Percentiles rank a stretch among this genome's conserved stretches.
Conservation (phyloP, 2,113 vertebrate genomes). For the Phylloscopus whistleri region DNA sequence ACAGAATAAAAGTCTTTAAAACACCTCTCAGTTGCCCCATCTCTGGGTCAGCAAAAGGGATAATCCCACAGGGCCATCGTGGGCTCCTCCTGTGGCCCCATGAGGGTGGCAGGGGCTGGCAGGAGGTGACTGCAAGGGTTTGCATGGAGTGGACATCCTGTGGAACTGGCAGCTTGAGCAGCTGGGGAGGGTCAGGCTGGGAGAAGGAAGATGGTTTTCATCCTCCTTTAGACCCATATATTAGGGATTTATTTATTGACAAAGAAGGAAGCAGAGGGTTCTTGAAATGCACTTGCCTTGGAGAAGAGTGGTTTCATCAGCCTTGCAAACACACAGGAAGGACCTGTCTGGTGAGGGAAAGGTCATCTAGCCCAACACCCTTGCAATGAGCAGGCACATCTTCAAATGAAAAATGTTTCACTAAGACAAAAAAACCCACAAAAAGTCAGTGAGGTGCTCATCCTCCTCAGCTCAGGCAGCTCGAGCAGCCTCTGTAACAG, state of each 20-base stretch:
- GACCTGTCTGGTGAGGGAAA: too few species aligned
- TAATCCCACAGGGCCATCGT: accelerated
- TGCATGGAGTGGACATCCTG: accelerated
- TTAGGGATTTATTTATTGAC: neutral
- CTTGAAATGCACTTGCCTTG: neutral
- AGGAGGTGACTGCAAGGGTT: neutral
- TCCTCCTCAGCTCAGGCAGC: neutral
- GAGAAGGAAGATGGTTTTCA: neutral
- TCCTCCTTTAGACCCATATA: neutral
- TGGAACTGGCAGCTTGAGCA: neutral
- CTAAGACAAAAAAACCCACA: neutral
- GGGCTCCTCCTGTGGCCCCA: neutral
- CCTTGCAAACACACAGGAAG: neutral
- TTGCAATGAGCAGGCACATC: too few species aligned
- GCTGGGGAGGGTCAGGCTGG: neutral
- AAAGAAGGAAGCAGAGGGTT: neutral
- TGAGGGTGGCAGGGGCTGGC: neutral
- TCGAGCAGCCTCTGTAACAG: neutral
- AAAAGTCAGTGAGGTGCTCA: neutral
- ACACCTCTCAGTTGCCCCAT: neutral
- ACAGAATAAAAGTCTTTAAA: neutral
- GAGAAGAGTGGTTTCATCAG: neutral
- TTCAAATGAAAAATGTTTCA: neutral
- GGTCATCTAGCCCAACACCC: neutral
- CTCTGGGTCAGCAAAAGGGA: neutral